Evolutionary conservation across 2,888 invertebrate species (phyloP).

Genomic region (Andrena flavipes): DNA sequence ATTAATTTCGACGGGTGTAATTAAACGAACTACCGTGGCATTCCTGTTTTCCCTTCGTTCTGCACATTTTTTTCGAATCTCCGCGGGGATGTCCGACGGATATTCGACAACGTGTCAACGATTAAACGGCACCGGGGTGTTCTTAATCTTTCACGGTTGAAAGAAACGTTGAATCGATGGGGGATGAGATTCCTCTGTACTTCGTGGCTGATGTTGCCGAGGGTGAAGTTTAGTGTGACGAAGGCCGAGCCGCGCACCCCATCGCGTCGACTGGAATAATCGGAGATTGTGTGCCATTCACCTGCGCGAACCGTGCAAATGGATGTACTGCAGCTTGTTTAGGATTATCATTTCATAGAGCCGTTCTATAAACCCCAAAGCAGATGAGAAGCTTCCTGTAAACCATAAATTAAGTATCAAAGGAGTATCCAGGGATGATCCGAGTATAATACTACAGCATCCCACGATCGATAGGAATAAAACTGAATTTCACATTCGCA

Average conservation of each 20-base stretch:
- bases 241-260: constrained; percentile 8
- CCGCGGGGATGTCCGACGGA: background rate
- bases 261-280: constrained; percentile 24
- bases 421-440: background rate
- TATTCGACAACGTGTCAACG: background rate
- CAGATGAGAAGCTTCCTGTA: constrained; percentile 15
- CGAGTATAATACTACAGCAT: background rate
- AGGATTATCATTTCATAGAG: background rate
- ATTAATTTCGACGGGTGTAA: constrained; percentile 36
- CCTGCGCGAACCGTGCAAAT: constrained; percentile 8
- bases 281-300: constrained; percentile 1
- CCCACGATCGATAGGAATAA: background rate
- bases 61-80: background rate
- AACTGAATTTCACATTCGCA: background rate
- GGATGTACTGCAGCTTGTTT: constrained; percentile 1
- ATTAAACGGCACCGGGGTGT: constrained; percentile 15
- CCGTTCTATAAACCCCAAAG: background rate
- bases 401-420: background rate
- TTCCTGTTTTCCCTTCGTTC: background rate
- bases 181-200: constrained; percentile 22
- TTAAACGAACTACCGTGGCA: background rate
- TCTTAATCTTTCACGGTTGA: background rate
- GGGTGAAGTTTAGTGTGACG: constrained; percentile 13
- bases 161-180: constrained; percentile 28
- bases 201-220: constrained; percentile 13